phyloP scores from a whole-genome alignment of 2,113 vertebrate species.

The Forbesichthys agassizii region DNA sequence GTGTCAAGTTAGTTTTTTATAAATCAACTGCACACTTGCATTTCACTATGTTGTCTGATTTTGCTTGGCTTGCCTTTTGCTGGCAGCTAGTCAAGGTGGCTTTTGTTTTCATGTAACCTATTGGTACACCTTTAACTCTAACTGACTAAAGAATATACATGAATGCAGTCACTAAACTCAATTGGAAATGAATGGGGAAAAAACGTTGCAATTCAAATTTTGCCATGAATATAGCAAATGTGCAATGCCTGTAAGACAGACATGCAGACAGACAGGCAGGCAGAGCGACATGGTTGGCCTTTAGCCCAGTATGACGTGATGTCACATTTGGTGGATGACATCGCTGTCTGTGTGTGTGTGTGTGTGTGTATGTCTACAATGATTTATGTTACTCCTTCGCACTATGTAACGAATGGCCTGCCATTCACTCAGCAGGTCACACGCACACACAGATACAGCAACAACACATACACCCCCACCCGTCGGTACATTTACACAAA shows the following conservation, averaged over 20 bases:
- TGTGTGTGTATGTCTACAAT: slow-evolving; percentile 50
- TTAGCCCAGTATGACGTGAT: neutral
- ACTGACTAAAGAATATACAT: too few species aligned
- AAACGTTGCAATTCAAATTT: too few species aligned
- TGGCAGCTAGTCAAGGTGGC: too few species aligned
- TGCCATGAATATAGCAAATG: too few species aligned
- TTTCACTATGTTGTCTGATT: too few species aligned
- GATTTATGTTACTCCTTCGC: slow-evolving; percentile 57
- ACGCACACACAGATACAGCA: neutral
- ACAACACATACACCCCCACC: neutral
- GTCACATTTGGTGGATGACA: slow-evolving; percentile 26
- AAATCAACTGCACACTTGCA: too few species aligned
- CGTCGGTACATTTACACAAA: slow-evolving; percentile 38
- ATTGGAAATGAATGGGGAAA: too few species aligned
- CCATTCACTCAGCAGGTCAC: slow-evolving; percentile 7
- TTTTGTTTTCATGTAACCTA: too few species aligned
- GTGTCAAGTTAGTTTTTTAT: too few species aligned
- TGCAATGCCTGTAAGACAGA: neutral
- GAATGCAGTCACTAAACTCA: too few species aligned
- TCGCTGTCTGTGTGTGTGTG: slow-evolving; percentile 38
- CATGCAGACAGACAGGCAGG: slow-evolving; percentile 24
- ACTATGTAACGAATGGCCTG: slow-evolving; percentile 54
- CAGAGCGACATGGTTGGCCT: neutral
- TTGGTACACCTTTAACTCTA: too few species aligned
- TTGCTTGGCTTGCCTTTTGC: too few species aligned